Percentiles rank a stretch among this genome's conserved stretches.
phyloP scores from a whole-genome alignment of 2,113 vertebrate genomes.

The Marmota monax region DNA sequence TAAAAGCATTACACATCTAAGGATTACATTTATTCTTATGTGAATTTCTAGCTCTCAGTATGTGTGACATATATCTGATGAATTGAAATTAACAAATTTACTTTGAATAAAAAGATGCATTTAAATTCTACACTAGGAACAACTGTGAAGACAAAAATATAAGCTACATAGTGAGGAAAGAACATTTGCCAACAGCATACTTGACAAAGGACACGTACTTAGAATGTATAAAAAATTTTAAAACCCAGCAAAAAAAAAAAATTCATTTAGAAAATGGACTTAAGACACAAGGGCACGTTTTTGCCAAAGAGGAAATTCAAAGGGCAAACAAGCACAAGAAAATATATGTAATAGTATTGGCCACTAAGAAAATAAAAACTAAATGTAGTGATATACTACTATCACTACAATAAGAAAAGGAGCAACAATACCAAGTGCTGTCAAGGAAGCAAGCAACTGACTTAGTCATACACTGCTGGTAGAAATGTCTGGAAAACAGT shows the following conservation, averaged over 20 bases:
- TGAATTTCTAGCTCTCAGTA: neutral
- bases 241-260: neutral
- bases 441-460: neutral
- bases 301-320: neutral
- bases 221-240: neutral
- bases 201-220: neutral
- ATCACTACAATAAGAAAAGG: neutral
- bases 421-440: neutral
- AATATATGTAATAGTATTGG: neutral
- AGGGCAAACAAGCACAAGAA: neutral
- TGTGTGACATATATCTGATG: neutral
- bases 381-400: neutral
- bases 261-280: neutral
- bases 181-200: neutral
- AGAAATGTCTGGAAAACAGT: neutral
- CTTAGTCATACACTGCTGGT: neutral
- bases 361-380: neutral
- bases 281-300: neutral
- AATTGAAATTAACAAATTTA: neutral
- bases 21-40: neutral
- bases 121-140: conserved; percentile 25
- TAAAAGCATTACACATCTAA: neutral
- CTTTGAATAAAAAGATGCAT: neutral
- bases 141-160: neutral
- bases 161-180: neutral